Conservation (phyloP, 1,140 invertebrate species). For the Patella vulgata region DNA sequence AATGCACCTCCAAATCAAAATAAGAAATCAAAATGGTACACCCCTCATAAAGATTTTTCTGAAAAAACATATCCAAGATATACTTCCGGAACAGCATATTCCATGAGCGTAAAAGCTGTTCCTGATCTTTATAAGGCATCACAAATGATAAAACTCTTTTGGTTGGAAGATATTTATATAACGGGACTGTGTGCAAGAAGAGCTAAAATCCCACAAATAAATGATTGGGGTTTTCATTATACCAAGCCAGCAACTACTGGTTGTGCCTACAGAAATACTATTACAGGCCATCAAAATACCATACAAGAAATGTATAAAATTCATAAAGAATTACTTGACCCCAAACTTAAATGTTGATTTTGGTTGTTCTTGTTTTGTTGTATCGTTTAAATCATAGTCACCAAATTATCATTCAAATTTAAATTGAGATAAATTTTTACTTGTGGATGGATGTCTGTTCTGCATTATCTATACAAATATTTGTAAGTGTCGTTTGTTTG, state of each 20-base stretch:
- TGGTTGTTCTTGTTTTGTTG: too few species aligned
- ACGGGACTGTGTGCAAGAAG: slow-evolving; percentile 55
- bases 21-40: slow-evolving; percentile 66
- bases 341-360: slow-evolving; percentile 10
- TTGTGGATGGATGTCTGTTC: too few species aligned
- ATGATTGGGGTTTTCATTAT: slow-evolving; percentile 32
- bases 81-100: slow-evolving; percentile 63
- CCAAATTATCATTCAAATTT: too few species aligned
- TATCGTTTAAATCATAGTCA: too few species aligned
- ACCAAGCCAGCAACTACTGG: slow-evolving; percentile 18
- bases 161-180: slow-evolving; percentile 66
- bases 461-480: too few species aligned
- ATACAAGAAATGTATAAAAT: slow-evolving; percentile 35
- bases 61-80: slow-evolving; percentile 58
- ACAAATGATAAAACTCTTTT: slow-evolving; percentile 43
- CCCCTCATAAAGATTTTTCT: slow-evolving; percentile 55
- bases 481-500: too few species aligned
- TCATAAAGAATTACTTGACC: slow-evolving; percentile 29
- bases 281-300: slow-evolving; percentile 41
- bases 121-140: slow-evolving; percentile 50
- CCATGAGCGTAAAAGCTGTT: slow-evolving; percentile 52
- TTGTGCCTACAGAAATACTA: slow-evolving; percentile 31
- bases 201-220: slow-evolving; percentile 23
- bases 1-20: slow-evolving; percentile 46
- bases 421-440: too few species aligned